Conservation (phyloP, 1,140 invertebrate genomes). For the Solenopsis invicta region DNA sequence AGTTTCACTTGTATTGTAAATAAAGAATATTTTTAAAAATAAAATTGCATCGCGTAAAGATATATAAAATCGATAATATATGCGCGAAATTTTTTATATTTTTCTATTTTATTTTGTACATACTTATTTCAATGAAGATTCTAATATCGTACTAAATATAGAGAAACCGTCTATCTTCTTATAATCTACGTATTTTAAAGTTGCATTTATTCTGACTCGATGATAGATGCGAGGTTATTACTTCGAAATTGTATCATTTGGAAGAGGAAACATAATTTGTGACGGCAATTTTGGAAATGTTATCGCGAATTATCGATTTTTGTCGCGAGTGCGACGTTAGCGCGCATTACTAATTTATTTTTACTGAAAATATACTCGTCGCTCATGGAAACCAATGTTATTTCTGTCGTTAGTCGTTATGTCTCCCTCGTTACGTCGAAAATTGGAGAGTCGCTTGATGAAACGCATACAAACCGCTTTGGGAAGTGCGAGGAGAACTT, state of each 20-base stretch:
- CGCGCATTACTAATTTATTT: constrained; percentile 43
- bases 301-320: constrained; percentile 50
- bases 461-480: constrained; percentile 19
- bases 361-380: constrained; percentile 32
- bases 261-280: constrained; percentile 16
- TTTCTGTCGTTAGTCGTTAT: constrained; percentile 35
- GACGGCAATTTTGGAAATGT: constrained; percentile 31
- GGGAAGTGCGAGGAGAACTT: not conserved
- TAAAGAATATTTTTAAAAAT: not conserved
- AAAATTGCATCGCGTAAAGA: not conserved
- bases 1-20: not conserved
- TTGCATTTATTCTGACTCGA: not conserved
- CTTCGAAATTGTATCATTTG: constrained; percentile 5
- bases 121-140: not conserved
- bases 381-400: constrained; percentile 40
- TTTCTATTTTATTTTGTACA: not conserved
- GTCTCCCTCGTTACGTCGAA: constrained; percentile 13
- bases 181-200: not conserved
- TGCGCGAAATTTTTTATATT: not conserved
- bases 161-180: not conserved
- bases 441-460: not conserved
- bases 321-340: not conserved
- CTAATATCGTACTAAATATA: not conserved
- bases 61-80: constrained; percentile 6
- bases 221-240: not conserved